Conservation (phyloP, 2,113 vertebrate genomes). For the Pterocles gutturalis region DNA sequence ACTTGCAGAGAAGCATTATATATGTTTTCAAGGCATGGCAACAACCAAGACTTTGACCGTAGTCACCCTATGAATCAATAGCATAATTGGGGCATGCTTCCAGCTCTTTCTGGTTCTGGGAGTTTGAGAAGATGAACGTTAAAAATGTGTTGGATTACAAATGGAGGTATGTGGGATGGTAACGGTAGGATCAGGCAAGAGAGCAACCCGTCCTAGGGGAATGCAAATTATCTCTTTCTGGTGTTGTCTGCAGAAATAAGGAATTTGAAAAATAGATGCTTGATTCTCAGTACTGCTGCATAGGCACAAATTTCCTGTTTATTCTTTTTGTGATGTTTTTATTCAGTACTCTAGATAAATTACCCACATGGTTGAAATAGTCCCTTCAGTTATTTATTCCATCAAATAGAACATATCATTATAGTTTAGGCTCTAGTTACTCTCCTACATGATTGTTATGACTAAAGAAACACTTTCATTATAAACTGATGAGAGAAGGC, state of each 20-base stretch:
- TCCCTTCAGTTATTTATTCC: not conserved
- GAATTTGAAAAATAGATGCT: not conserved
- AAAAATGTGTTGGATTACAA: not conserved
- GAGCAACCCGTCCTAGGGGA: not conserved
- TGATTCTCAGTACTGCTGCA: not conserved
- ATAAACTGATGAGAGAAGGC: not conserved
- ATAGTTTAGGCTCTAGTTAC: not conserved
- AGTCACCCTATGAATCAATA: accelerated
- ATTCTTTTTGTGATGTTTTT: not conserved
- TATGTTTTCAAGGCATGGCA: not conserved
- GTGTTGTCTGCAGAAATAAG: not conserved
- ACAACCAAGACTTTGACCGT: not conserved
- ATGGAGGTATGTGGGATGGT: accelerated
- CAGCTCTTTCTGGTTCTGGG: not conserved
- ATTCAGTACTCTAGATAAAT: not conserved
- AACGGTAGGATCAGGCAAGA: not conserved
- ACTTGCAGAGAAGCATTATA: not conserved
- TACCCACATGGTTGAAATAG: not conserved
- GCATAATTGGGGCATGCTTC: not conserved
- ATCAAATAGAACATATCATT: not conserved
- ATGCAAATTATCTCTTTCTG: not conserved
- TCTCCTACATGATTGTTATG: not conserved
- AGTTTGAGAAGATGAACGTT: not conserved
- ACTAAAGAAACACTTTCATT: not conserved
- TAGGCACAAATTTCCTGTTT: not conserved